phyloP scores from a whole-genome alignment of 2,113 vertebrate species.

The Brevimyrus niger region DNA sequence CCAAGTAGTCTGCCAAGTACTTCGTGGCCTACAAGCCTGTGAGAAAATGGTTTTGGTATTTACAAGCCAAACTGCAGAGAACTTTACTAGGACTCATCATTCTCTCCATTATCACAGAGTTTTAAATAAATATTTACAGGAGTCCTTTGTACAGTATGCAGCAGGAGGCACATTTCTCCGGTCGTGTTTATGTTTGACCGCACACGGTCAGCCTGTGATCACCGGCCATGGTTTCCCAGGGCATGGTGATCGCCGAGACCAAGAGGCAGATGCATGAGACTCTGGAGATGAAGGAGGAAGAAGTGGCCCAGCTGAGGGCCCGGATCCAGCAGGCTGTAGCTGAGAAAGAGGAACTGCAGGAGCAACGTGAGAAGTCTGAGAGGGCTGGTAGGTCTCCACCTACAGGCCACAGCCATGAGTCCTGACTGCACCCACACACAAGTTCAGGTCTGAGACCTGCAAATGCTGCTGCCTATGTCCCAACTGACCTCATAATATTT shows the following conservation, averaged over 20 bases:
- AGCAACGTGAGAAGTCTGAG: constrained; percentile 91
- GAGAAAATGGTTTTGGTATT: neutral
- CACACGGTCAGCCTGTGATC: constrained; percentile 13
- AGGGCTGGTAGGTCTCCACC: constrained; percentile 71
- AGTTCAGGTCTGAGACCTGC: neutral
- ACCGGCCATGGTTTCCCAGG: constrained; percentile 55
- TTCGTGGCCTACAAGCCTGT: neutral
- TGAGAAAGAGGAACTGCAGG: constrained; percentile 77
- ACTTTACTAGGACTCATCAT: neutral
- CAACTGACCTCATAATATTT: neutral
- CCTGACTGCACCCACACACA: neutral
- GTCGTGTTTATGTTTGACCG: neutral
- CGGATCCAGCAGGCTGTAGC: constrained; percentile 68
- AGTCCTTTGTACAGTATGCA: neutral
- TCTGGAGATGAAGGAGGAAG: constrained; percentile 92
- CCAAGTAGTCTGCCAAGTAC: neutral
- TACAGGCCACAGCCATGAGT: neutral
- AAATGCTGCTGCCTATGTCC: neutral
- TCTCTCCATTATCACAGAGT: neutral
- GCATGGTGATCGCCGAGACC: constrained; percentile 95
- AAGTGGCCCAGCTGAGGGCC: constrained; percentile 75
- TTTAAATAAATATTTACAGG: neutral
- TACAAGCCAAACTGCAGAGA: neutral
- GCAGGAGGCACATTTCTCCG: neutral
- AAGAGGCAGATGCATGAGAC: constrained; percentile 97